Evolutionary conservation across 2,888 invertebrate species (phyloP), one percentile per base, ranked within the genome.

Genomic region (Trisateles emortualis): DNA sequence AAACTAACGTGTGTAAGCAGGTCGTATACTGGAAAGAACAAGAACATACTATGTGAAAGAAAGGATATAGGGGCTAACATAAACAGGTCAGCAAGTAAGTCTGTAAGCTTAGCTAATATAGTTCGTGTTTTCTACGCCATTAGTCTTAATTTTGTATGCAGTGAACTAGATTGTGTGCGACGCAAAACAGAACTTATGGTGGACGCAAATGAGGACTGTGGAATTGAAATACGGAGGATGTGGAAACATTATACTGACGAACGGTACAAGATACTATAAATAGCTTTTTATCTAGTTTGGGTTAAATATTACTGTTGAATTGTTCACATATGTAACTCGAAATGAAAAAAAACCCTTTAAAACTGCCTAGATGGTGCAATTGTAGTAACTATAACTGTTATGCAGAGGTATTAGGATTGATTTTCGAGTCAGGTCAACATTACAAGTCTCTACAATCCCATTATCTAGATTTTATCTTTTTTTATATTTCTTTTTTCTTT

Each of bases 141-240:
- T 86, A 81, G 84, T 90, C 76, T 86, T 86, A 72, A 87, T 91
- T 87, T 86, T 49, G 74, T 74, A 69, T 80, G 80, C 71, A 78
- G 72, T 69, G 73, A 73, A 76, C 64, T 68, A 69, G 72, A 76
- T 78, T 69, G 71, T 74, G 68, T 74, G 69, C 67, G 71, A 69
- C 64, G 78, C 76, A 86, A 89, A 92, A 80, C 78, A 79, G 79
- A 88, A 90, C 79, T 82, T 89, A 90, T 84, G 78, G 84, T 78
- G 69, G 79, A 83, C 81, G 82, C 84, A 90, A 90, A 91, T 87
- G 84, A 88, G 83, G 74, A 83, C 74, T 80, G 80, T 68, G 74
- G 75, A 73, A 77, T 78, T 78, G 74, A 74, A 67, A 58, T 55
- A 62, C 35, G 13, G 58, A 52, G 54, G 62, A 52, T 65, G 57